A percentile compares a stretch with the other conserved stretches of the same genome.
These are phyloP conservation scores for Haemorhous mexicanus DNA, from an alignment of 2,113 vertebrate species.

Conservation along the genomic window DNA sequence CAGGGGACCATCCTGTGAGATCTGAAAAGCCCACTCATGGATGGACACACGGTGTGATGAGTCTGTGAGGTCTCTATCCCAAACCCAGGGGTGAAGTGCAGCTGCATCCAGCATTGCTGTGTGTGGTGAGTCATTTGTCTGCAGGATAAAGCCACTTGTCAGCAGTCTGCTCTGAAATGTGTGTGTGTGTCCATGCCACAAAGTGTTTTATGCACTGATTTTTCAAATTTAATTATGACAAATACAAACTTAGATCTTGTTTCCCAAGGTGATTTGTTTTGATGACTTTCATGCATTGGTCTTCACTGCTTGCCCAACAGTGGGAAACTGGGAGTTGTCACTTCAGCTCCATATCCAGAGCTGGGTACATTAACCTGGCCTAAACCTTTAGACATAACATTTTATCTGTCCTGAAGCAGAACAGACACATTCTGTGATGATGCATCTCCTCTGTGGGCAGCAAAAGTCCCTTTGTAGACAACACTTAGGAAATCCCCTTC, in stretches of 20 bases:
- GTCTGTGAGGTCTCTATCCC: neutral
- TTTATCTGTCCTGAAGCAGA: neutral
- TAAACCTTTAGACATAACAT: neutral
- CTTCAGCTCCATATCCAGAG: neutral
- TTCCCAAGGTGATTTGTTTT: neutral
- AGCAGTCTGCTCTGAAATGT: neutral
- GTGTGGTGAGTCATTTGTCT: rapidly evolving
- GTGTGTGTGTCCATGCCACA: rapidly evolving
- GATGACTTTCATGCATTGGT: neutral
- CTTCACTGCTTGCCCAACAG: rapidly evolving
- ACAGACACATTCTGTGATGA: neutral
- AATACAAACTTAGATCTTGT: neutral
- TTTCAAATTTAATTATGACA: neutral
- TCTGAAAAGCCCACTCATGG: rapidly evolving
- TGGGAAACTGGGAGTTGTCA: neutral
- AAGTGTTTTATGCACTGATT: neutral
- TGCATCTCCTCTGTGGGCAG: neutral
- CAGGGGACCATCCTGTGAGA: rapidly evolving
- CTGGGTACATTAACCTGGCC: neutral
- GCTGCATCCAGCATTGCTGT: neutral
- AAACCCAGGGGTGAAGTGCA: neutral
- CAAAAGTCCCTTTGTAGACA: neutral
- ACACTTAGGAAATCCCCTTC: neutral
- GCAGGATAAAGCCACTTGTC: neutral
- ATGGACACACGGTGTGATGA: rapidly evolving